Conservation (phyloP, 37 sponge, comb jelly and placozoan genomes). For the Aphrocallistes beatrix region DNA sequence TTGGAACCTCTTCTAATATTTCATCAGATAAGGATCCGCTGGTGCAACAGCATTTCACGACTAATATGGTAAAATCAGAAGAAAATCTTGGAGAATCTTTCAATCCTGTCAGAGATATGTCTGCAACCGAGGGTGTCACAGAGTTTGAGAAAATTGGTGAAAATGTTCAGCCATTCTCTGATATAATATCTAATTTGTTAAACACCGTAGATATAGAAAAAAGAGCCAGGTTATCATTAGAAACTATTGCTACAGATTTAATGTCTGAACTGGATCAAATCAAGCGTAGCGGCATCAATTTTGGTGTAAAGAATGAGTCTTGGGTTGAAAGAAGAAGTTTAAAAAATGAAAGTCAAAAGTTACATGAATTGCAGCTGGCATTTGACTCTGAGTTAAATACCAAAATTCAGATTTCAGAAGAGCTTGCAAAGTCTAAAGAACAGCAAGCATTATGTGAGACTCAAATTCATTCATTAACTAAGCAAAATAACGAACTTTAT, state of each 20-base stretch:
- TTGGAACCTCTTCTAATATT: too few relatives aligned
- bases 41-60: too few relatives aligned
- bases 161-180: too few relatives aligned
- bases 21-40: too few relatives aligned
- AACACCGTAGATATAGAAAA: neutral
- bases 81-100: too few relatives aligned
- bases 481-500: neutral
- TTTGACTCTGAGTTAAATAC: neutral
- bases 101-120: too few relatives aligned
- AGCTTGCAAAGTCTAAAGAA: neutral
- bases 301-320: neutral
- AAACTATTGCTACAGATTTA: neutral
- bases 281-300: neutral
- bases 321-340: neutral
- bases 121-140: too few relatives aligned
- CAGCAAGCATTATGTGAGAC: conserved; percentile 7
- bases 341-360: neutral
- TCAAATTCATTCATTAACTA: neutral
- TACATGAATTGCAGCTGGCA: neutral
- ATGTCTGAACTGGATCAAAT: neutral
- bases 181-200: too few relatives aligned
- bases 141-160: too few relatives aligned
- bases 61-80: too few relatives aligned
- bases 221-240: neutral
- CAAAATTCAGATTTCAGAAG: neutral